phyloP scores from a whole-genome alignment of 2,113 vertebrate genomes.

The Saguinus imperator region DNA sequence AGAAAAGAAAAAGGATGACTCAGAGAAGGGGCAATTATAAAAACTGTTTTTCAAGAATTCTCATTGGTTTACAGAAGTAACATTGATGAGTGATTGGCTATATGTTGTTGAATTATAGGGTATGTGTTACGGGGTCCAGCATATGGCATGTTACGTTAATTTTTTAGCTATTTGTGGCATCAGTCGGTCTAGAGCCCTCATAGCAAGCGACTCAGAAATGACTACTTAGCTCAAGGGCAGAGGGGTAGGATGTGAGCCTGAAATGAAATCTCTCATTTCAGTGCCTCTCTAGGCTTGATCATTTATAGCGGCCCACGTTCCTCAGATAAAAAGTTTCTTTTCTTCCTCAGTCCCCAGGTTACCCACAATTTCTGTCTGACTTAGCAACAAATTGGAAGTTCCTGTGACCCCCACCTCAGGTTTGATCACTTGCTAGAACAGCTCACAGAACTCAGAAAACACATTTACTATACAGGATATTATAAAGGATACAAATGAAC shows the following conservation, averaged over 20 bases:
- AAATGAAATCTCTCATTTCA: not conserved
- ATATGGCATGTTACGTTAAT: not conserved
- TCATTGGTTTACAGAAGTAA: not conserved
- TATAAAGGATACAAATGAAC: not conserved
- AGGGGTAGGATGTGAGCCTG: not conserved
- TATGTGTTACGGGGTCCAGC: not conserved
- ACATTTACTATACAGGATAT: not conserved
- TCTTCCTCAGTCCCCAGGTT: not conserved
- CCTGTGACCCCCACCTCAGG: not conserved
- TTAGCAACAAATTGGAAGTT: not conserved
- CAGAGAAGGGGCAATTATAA: not conserved
- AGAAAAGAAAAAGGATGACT: not conserved
- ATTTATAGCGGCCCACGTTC: not conserved
- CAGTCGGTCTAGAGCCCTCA: not conserved
- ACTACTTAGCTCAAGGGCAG: not conserved
- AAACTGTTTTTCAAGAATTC: not conserved
- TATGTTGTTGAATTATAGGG: not conserved
- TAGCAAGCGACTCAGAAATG: not conserved
- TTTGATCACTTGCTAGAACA: not conserved
- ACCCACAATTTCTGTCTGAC: not conserved
- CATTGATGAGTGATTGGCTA: not conserved
- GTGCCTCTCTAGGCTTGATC: not conserved
- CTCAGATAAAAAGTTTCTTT: not conserved
- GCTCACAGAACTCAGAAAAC: not conserved
- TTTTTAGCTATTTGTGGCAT: not conserved